Conservation (phyloP, 2,797 vertebrate genomes). For the Chelidonichthys spinosus region DNA sequence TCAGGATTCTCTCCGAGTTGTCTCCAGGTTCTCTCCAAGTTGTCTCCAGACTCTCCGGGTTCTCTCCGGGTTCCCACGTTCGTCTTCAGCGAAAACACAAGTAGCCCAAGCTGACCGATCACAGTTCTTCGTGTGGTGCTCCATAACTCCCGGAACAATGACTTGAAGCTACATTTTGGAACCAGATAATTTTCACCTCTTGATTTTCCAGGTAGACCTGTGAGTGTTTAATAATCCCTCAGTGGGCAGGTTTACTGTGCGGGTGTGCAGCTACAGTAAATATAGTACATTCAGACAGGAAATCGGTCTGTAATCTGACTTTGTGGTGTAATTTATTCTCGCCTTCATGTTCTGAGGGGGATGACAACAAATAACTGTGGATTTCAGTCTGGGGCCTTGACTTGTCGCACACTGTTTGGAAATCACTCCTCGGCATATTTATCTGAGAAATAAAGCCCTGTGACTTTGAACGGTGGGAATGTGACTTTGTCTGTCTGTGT, state of each 20-base stretch:
- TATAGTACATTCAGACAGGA: not conserved
- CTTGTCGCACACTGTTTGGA: not conserved
- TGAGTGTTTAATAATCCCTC: not conserved
- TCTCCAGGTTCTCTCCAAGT: too few relatives aligned
- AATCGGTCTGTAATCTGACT: not conserved
- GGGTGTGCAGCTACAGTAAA: not conserved
- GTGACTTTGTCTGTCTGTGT: constrained; percentile 48
- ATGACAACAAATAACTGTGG: not conserved
- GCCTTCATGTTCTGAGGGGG: not conserved
- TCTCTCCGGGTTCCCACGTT: too few relatives aligned
- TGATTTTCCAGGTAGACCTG: not conserved
- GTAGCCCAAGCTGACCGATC: not conserved
- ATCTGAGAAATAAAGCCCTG: not conserved
- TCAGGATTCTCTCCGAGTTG: too few relatives aligned
- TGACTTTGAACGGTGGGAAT: constrained; percentile 26
- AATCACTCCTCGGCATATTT: not conserved
- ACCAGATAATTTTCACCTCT: not conserved
- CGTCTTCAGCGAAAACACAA: not conserved
- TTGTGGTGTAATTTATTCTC: not conserved
- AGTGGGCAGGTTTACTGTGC: not conserved
- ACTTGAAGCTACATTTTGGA: not conserved
- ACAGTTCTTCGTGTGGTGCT: not conserved
- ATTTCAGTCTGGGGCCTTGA: not conserved
- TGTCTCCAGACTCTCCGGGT: too few relatives aligned
- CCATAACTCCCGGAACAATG: not conserved